Base-by-base conservation (phyloP, 1,140 invertebrate species). In the Lasioglossum baleicum region DNA sequence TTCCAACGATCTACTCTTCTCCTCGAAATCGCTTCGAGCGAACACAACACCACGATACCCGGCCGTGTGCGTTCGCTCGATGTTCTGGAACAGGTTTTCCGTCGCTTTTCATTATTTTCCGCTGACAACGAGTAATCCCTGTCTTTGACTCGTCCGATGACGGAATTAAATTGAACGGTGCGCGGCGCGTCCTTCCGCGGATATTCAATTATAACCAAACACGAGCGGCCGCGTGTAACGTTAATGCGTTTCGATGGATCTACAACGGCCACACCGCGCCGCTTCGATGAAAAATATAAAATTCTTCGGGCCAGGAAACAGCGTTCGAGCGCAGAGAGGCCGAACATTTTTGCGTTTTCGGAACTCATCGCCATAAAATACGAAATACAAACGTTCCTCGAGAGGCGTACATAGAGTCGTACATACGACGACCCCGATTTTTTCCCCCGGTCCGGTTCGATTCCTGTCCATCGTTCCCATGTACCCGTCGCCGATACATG, bases 311-410 rank as follows among this genome's bases (percentile, higher is more conserved):
- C 0, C 7, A n/a, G 56, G n/a, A 56, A 20, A 56, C 53, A 20
- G 6, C 31, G 31, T 44, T 44, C 42, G 42, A 44, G 42, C 61
- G 13, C 22, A 11, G 20, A 15, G 13, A 17, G 42, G 53, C 6
- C 7, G 20, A 31, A 80, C 83, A 83, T 83, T 83, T 75, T 63
- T 58, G 44, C 67, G 60, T 78, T 82, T 81, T 78, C 58, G 40
- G 75, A 78, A 85, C 63, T 74, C 72, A 74, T 74, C 48, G 70
- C 48, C 78, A 72, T 44, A 68, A 85, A 85, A 85, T 81, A 80
- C 71, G 65, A 70, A 82, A 84, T 78, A 82, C 80, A 85, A 85
- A 85, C 80, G 83, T 77, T 78, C 58, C 83, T 69, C 68, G 65
- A 76, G 65, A 69, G 71, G 71, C 76, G 73, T 61, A 70, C 84